Evolutionary conservation across 2,888 invertebrate species (phyloP), one percentile per base, ranked within the genome.

Genomic region (Drosophila melanocephala): DNA sequence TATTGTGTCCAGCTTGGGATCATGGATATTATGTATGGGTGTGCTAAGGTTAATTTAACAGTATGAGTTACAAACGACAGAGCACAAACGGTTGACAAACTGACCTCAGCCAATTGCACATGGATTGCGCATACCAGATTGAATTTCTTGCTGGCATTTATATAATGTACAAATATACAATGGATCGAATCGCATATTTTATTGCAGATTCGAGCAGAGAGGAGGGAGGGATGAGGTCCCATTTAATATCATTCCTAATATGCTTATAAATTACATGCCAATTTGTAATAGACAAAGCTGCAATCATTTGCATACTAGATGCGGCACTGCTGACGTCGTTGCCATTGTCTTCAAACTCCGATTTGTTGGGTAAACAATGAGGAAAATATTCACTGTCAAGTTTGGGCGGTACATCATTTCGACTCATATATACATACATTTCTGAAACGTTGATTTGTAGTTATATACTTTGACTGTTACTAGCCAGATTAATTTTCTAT

Each of bases 21-120:
- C 28, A 28, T 33, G 32, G 51, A 55, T 52, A 53, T 60, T 60
- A 44, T 57, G 37, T 69, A 39, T 64, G 65, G 52, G 52, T 19
- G 62, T 70, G 57, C 30, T 61, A 78, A 42, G 57, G 53, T 67
- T 64, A 67, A 73, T 60, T 33, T 22, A 35, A 60, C 22, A 16
- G 39, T 33, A 32, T 5, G 4, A 32, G 4, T 30, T 39, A 50
- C 52, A 37, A 44, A 51, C 67, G n/a, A 67, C n/a, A 16, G 42
- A 44, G 16, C 30, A 33, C 50, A 53, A 35, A 47, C 33, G 32
- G n/a, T 33, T 22, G 26, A 28, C 58, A 60, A 73, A 85, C 87
- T 85, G 83, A 89, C 87, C 84, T 76, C 35, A 70, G 80, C 22
- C 84, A 89, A 89, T 73, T 81, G 53, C 47, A 42, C 60, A 58